These are phyloP conservation scores for Caenorhabditis sp. DNA, from an alignment of 2,888 invertebrate genomes.

Conservation along the genomic window DNA sequence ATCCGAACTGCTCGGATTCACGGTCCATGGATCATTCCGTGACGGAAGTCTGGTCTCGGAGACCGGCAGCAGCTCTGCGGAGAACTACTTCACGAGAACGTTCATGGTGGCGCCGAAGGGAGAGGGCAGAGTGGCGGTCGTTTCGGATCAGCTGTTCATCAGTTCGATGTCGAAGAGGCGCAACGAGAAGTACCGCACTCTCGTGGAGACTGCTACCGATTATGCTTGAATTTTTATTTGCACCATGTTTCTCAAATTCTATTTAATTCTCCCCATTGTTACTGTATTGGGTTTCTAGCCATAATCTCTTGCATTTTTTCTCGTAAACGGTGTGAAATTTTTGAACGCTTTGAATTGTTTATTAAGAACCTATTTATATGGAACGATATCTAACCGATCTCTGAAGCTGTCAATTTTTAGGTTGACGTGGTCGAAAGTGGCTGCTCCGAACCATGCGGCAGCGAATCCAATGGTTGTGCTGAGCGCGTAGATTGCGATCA, in stretches of 20 bases:
- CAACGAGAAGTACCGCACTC: constrained; percentile 70
- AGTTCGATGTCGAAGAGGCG: constrained; percentile 85
- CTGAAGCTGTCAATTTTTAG: constrained; percentile 56
- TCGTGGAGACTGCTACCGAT: constrained; percentile 51
- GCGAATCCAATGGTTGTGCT: constrained; percentile 50
- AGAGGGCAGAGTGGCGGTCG: constrained; percentile 84
- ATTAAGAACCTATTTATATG: constrained; percentile 34
- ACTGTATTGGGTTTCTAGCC: constrained; percentile 4
- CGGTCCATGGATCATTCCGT: constrained; percentile 91
- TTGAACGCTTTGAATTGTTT: background rate
- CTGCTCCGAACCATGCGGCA: constrained; percentile 58
- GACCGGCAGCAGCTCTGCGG: constrained; percentile 67
- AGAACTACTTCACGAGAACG: constrained; percentile 84
- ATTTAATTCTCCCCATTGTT: constrained; percentile 9
- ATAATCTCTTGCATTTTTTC: constrained; percentile 1
- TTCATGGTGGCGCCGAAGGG: constrained; percentile 84
- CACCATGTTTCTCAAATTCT: background rate
- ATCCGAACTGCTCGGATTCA: constrained; percentile 87
- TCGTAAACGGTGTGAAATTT: constrained; percentile 14
- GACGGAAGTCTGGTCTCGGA: constrained; percentile 86
- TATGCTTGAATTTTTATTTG: no score
- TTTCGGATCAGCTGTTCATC: constrained; percentile 84
- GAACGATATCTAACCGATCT: constrained; percentile 46
- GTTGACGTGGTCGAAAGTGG: constrained; percentile 64
- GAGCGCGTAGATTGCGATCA: constrained; percentile 35